Conservation (phyloP, 2,113 vertebrate genomes). For the Tyrannus savana region DNA sequence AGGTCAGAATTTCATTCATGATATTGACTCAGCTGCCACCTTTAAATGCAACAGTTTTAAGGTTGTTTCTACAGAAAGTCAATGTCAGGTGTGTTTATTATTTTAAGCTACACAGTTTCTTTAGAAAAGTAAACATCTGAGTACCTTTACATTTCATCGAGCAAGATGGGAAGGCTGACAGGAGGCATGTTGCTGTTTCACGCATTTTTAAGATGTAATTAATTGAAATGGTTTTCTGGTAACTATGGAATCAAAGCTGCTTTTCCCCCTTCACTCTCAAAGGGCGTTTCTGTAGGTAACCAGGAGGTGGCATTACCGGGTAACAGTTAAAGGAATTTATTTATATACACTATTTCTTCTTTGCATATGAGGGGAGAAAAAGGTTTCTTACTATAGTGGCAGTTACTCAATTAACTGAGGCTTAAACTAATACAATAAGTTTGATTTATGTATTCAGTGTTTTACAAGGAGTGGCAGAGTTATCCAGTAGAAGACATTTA, state of each 20-base stretch:
- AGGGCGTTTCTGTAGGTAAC: not conserved
- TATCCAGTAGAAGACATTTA: not conserved
- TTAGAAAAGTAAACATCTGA: not conserved
- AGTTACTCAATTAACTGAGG: conserved; percentile 34
- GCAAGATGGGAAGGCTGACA: not conserved
- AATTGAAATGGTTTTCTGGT: not conserved
- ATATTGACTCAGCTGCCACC: conserved; percentile 50
- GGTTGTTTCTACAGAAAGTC: conserved; percentile 3
- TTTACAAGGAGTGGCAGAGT: conserved; percentile 6
- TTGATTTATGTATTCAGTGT: not conserved
- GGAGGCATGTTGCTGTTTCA: not conserved
- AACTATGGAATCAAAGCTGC: not conserved
- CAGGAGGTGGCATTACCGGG: conserved; percentile 65
- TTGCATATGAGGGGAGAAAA: not conserved
- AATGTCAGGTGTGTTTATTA: conserved; percentile 34
- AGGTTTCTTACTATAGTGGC: not conserved
- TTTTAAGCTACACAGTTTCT: conserved; percentile 13
- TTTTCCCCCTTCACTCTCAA: not conserved
- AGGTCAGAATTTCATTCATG: not conserved
- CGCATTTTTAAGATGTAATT: not conserved
- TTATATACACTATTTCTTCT: not conserved
- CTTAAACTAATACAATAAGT: not conserved
- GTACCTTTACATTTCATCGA: not conserved
- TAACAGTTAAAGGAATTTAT: not conserved
- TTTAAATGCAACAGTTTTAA: conserved; percentile 5